phyloP scores from a whole-genome alignment of 1,140 invertebrate species.

The Paralvinella palmiformis region DNA sequence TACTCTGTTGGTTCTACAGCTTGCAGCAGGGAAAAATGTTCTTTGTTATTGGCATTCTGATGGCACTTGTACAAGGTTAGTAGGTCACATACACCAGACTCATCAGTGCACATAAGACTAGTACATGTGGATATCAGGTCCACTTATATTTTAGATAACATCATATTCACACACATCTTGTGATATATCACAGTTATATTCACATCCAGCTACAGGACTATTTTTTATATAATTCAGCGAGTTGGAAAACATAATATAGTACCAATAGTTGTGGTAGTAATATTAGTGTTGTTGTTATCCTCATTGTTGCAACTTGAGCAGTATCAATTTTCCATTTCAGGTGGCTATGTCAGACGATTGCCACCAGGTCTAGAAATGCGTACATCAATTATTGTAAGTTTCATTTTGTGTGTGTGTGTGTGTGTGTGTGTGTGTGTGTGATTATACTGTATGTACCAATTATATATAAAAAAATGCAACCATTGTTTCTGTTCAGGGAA shows the following conservation, averaged over 20 bases:
- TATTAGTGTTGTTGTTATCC: background rate
- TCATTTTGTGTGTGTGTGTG: no score
- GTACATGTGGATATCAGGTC: no score
- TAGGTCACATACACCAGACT: no score
- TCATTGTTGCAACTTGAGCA: background rate
- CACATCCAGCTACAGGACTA: background rate
- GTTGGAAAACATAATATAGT: background rate
- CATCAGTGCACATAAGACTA: no score
- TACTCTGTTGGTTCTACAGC: no score
- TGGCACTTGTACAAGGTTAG: conserved; percentile 59
- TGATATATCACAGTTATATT: no score
- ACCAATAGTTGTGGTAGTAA: background rate
- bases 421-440: no score
- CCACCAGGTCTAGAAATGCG: conserved; percentile 67
- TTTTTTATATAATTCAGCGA: background rate
- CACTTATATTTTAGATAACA: no score
- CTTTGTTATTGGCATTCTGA: conserved; percentile 82
- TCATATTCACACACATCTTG: no score
- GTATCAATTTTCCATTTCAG: conserved; percentile 24
- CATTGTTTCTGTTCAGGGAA: conserved; percentile 57
- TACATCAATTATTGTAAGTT: conserved; percentile 62
- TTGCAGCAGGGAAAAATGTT: conserved; percentile 99
- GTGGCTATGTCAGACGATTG: conserved; percentile 75
- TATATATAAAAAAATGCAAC: background rate
- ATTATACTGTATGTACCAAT: conserved; percentile 6